Conservation (phyloP, 2,797 vertebrate genomes). For the Rhadinocentrus ornatus region DNA sequence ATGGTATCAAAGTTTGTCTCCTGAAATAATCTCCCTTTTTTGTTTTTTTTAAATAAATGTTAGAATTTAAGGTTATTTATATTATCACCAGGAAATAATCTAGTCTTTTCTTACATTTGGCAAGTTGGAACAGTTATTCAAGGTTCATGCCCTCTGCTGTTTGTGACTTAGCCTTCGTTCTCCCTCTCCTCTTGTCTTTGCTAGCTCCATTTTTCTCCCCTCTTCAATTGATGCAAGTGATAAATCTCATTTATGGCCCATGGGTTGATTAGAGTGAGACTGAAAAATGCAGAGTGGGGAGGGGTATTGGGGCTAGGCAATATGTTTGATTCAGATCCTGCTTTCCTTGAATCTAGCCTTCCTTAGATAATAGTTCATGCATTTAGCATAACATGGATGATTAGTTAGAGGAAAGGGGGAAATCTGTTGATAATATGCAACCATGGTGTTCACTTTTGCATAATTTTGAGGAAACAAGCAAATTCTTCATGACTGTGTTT, state of each 20-base stretch:
- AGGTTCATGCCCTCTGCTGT: slow-evolving; percentile 43
- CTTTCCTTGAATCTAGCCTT: slow-evolving; percentile 72
- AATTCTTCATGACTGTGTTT: slow-evolving; percentile 35
- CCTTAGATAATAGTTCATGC: slow-evolving; percentile 75
- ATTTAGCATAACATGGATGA: slow-evolving; percentile 68
- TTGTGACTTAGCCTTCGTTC: slow-evolving; percentile 50
- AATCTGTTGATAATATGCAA: slow-evolving; percentile 38
- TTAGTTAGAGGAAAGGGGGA: slow-evolving; percentile 28
- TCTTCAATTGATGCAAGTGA: slow-evolving; percentile 69
- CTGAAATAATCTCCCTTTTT: background rate
- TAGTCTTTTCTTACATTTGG: background rate
- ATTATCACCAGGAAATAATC: background rate
- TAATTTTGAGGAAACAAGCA: slow-evolving; percentile 37
- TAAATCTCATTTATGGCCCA: slow-evolving; percentile 80
- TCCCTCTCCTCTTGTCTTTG: slow-evolving; percentile 42
- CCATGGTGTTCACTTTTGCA: slow-evolving; percentile 21
- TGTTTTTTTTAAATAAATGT: too few species aligned
- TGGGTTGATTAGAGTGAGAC: slow-evolving; percentile 76
- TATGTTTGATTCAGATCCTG: slow-evolving; percentile 65
- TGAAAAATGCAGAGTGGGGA: slow-evolving; percentile 73
- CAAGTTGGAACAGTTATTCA: slow-evolving; percentile 35
- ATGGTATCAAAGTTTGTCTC: background rate
- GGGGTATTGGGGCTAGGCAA: slow-evolving; percentile 63
- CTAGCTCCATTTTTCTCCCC: slow-evolving; percentile 40
- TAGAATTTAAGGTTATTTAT: background rate